These are phyloP conservation scores for Notarius lentiginosus DNA, from an alignment of 2,113 vertebrate genomes.

Conservation along the genomic window DNA sequence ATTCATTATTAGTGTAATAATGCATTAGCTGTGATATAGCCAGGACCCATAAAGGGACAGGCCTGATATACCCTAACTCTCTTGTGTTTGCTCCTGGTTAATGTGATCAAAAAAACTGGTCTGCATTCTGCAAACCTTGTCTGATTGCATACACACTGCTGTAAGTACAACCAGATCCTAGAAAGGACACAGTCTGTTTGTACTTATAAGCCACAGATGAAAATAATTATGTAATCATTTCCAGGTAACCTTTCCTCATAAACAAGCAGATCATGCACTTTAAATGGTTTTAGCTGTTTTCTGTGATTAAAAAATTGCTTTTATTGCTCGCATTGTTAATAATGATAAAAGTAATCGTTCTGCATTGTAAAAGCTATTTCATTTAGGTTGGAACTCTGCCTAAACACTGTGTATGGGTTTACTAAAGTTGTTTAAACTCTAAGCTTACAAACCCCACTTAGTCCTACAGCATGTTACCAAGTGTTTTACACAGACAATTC, in stretches of 20 bases:
- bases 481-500: constrained; percentile 11
- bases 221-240: constrained; percentile 51
- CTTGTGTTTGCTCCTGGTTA: constrained; percentile 7
- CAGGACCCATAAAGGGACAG: not conserved
- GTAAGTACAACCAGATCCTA: constrained; percentile 51
- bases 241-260: constrained; percentile 34
- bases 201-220: constrained; percentile 46
- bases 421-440: constrained; percentile 19
- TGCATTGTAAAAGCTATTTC: constrained; percentile 13
- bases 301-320: constrained; percentile 2
- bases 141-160: constrained; percentile 31
- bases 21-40: not conserved
- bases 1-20: not conserved
- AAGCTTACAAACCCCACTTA: not conserved
- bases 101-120: constrained; percentile 37
- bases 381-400: constrained; percentile 5
- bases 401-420: constrained; percentile 17
- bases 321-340: constrained; percentile 8
- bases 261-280: constrained; percentile 10
- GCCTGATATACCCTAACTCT: not conserved
- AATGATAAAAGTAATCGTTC: not conserved
- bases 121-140: constrained; percentile 26
- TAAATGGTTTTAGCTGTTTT: constrained; percentile 24
- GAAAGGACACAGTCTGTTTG: constrained; percentile 43
- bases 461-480: not conserved